Evolutionary conservation across 2,797 vertebrate genomes (phyloP), one percentile per base, ranked within the genome.

Genomic region (Pseudomugil gertrudae): DNA sequence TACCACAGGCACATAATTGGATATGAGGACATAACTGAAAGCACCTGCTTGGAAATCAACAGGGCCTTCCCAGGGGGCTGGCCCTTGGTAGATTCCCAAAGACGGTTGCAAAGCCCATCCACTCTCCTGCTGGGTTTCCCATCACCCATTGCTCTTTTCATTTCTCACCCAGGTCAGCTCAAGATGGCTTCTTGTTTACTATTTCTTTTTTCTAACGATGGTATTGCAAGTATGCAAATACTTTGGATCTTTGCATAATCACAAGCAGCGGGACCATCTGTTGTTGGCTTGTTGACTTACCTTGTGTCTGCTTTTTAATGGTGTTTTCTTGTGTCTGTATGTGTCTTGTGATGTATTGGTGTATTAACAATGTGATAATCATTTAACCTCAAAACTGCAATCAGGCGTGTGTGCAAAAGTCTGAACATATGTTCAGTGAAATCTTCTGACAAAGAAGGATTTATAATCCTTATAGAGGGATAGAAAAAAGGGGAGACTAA

Each of bases 251-350:
- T 84, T 91, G 89, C 90, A 93, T 93, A 94, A 94, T 93, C 88
- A 86, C 85, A 88, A 92, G 90, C 93, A 92, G 92, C 89, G 72
- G 89, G 90, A 90, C 93, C 93, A 94, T 95, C 93, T 95, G 93
- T 92, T 91, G 90, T 90, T 90, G 90, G 78, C 92, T 92, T 94
- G 94, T 93, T 93, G 91, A 92, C 93, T 92, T 92, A 92, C 90
- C 91, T 93, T 92, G 86, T 76, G 87, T 87, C 89, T 90, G 90
- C 87, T 86, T 92, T 92, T 94, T 92, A 93, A 90, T 90, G 87
- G 83, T 91, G 89, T 92, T 93, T 93, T 91, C 88, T 90, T 92
- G 91, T 92, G 89, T 91, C 87, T 80, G 81, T 89, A n/a, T n/a
- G n/a, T n/a, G n/a, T n/a, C n/a, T n/a, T n/a, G 85, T 88, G 89